phyloP scores from a whole-genome alignment of 2,113 vertebrate species.

The Protobothrops mucrosquamatus region DNA sequence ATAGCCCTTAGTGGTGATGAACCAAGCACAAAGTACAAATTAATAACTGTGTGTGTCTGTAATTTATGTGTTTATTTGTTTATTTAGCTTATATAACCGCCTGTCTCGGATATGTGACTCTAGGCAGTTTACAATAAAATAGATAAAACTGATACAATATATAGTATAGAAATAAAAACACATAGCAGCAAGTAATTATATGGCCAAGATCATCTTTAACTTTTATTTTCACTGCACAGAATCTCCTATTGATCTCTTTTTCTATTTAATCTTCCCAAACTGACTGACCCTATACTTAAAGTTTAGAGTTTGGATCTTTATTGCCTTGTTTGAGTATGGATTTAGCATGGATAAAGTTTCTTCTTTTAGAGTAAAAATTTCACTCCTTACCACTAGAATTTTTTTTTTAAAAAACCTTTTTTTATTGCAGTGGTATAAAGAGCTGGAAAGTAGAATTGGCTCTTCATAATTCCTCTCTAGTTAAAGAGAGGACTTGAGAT shows the following conservation, averaged over 20 bases:
- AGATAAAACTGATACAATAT: not conserved
- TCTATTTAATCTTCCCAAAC: not conserved
- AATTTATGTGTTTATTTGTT: not conserved
- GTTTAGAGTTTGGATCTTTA: not conserved
- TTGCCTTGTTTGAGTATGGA: not conserved
- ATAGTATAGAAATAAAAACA: not conserved
- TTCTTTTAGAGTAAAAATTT: not conserved
- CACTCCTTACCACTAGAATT: not conserved
- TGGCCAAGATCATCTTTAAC: not conserved
- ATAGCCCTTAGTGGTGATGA: not conserved
- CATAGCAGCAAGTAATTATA: not conserved
- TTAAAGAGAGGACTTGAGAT: not conserved
- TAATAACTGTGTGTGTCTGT: not conserved
- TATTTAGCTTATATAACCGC: not conserved
- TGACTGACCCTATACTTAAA: not conserved
- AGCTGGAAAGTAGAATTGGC: not conserved
- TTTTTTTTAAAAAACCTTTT: not conserved
- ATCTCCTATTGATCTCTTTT: not conserved
- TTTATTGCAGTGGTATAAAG: not conserved
- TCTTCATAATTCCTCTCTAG: not conserved
- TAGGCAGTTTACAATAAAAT: not conserved
- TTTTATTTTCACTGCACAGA: not conserved
- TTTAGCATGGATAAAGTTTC: not conserved
- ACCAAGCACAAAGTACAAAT: not conserved
- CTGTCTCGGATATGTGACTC: not conserved